Percentiles rank a stretch among this genome's conserved stretches.
Evolutionary conservation across 2,797 vertebrate species (phyloP).

Genomic region (Hyperoplus lanceolatus): DNA sequence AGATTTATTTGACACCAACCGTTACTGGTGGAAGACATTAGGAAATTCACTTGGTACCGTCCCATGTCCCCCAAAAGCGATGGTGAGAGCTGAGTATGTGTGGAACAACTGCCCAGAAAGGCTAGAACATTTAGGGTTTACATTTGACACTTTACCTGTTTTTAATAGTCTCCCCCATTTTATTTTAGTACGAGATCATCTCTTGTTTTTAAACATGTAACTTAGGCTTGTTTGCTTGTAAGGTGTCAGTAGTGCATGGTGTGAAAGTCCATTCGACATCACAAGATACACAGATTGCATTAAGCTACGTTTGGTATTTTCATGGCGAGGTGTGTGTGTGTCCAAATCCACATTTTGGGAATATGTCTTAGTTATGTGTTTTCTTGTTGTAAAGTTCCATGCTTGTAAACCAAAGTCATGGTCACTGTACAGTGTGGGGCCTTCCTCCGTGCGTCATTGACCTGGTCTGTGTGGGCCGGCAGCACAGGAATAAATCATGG

Average conservation of each 20-base stretch:
- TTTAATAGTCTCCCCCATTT: constrained; percentile 13
- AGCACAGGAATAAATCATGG: constrained; percentile 31
- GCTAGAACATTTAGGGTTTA: constrained; percentile 31
- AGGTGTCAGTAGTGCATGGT: background rate
- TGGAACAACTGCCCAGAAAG: constrained; percentile 34
- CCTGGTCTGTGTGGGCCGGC: constrained; percentile 32
- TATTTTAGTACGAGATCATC: constrained; percentile 24
- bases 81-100: constrained; percentile 58
- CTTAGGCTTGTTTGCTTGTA: background rate
- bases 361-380: background rate
- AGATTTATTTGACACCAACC: constrained; percentile 50
- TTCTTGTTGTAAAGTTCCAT: background rate
- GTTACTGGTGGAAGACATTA: constrained; percentile 52
- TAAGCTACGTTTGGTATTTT: constrained; percentile 27
- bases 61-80: constrained; percentile 32
- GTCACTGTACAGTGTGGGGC: background rate
- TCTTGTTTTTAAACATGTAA: constrained; percentile 15
- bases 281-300: constrained; percentile 6
- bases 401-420: constrained; percentile 4
- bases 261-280: constrained; percentile 25
- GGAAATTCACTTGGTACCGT: constrained; percentile 58
- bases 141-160: constrained; percentile 47
- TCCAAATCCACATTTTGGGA: background rate
- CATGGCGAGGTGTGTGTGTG: background rate
- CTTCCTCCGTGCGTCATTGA: constrained; percentile 12